Evolutionary conservation across 2,113 vertebrate species (phyloP), one percentile per base, ranked within the genome.

Genomic region (Mionectes macconnelli): DNA sequence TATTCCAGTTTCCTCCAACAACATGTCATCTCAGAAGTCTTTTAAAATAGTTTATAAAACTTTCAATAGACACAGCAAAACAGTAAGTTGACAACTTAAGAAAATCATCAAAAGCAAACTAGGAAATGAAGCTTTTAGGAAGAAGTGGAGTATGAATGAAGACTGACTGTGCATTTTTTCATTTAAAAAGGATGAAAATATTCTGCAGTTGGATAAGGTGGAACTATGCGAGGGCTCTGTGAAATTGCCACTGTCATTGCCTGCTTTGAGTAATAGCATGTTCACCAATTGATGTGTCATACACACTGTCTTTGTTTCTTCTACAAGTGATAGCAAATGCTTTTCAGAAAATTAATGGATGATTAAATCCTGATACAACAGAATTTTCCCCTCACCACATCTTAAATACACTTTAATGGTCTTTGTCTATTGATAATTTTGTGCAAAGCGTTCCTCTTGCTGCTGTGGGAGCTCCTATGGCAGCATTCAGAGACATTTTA

Each of bases 31-130:
- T 87, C 75, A 91, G 93, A 94, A 83, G 82, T 85, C 74, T 96
- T 95, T 96, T 74, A 47, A 83, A 87, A 87, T 25, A 94, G 93
- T 93, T 96, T 96, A 95, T 93, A 89, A 85, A 88, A 93, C 92
- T 80, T 93, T 75, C 84, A 74, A 59, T 31, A 95, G 91, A 93
- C 78, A 91, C 12, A 95, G 72, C 91, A 94, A 80, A 89, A 55
- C 78, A 88, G 28, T 62, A 76, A 74, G 53, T 42, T 85, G 78
- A 56, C 57, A 89, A 79, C 25, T 75, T 82, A 28, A 89, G 50
- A 95, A 94, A 67, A 96, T 52, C 20, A 94, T 91, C 91, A 94
- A 92, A 97, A 96, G 63, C 53, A 76, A 73, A 69, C 20, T 56
- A 93, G 93, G 84, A 97, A 97, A 85, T 24, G 10, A 84, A 76